phyloP scores from a whole-genome alignment of 2,888 invertebrate genomes.

The Parnassius smintheus region DNA sequence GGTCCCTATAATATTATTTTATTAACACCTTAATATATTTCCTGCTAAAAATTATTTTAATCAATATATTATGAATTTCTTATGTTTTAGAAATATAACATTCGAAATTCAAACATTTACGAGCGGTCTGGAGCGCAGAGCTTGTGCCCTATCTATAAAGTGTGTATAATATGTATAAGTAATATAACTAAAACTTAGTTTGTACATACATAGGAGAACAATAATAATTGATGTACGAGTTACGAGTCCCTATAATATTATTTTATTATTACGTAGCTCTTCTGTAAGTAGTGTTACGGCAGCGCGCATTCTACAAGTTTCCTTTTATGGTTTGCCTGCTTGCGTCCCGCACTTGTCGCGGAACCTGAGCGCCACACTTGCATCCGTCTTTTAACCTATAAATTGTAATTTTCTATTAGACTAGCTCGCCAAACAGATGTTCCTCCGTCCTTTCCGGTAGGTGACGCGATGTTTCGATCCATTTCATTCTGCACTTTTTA shows the following conservation, averaged over 20 bases:
- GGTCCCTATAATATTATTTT: slow-evolving; percentile 10
- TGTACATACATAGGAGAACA: not conserved
- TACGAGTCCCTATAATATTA: not conserved
- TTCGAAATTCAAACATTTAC: no score
- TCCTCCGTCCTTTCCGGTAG: no score
- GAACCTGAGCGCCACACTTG: slow-evolving; percentile 36
- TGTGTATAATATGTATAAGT: not conserved
- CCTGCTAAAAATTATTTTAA: no score
- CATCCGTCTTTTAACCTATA: slow-evolving; percentile 60
- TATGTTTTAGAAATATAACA: no score
- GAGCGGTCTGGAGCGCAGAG: no score
- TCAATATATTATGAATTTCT: no score
- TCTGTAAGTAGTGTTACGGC: slow-evolving; percentile 39
- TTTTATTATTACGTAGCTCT: slow-evolving; percentile 33
- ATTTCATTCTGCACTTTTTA: no score
- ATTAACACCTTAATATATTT: no score
- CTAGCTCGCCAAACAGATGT: no score
- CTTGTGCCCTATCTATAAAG: no score
- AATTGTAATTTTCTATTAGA: slow-evolving; percentile 41
- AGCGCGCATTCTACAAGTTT: slow-evolving; percentile 65
- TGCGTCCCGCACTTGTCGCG: slow-evolving; percentile 49
- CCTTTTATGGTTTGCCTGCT: slow-evolving; percentile 54
- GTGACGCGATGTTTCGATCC: no score
- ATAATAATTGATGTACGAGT: not conserved
- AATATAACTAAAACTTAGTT: no score